Evolutionary conservation across 2,888 invertebrate species (phyloP), one percentile per base, ranked within the genome.

Genomic region (Drosophila paramelanica): DNA sequence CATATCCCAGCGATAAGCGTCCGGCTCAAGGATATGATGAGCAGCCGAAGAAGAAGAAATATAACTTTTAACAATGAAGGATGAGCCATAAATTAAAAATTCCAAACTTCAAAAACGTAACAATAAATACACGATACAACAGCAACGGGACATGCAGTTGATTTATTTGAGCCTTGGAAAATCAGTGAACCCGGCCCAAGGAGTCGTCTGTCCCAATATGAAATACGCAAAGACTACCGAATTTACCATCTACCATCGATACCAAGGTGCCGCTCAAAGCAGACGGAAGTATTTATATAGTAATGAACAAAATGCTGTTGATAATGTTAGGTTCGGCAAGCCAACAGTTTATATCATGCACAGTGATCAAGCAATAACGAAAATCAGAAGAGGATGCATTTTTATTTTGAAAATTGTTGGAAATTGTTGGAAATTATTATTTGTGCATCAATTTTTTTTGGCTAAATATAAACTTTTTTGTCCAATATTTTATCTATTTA

Each of bases 71-170:
- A 89, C 88, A 89, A 89, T 89, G 86, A 84, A 79, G 85, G 81
- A 89, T 81, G 85, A 36, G 89, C 79, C 52, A 87, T 87, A 87
- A 87, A 87, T 87, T 89, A 87, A 89, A 87, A 87, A 86, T 86
- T 86, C 89, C 85, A 80, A 81, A 88, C 83, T 87, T 89, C 51
- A 45, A 81, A 79, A 84, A 88, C 81, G 87, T 53, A 86, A 83
- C 83, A 83, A 88, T 88, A 84, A 88, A 84, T 81, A 80, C 71
- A 77, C 67, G 75, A 77, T 57, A 79, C 67, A 76, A 64, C 67
- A 45, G 50, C 59, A 69, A 71, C 69, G 74, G 89, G 87, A 84
- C 89, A 83, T 86, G 70, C 78, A 69, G 71, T 81, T 84, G 84
- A 84, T 84, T 84, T 84, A 84, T 84, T 83, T 83, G 62, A 65